Percentiles rank a stretch among this genome's conserved stretches.
phyloP scores from a whole-genome alignment of 2,797 vertebrate genomes.

The Arctocebus calabarensis region DNA sequence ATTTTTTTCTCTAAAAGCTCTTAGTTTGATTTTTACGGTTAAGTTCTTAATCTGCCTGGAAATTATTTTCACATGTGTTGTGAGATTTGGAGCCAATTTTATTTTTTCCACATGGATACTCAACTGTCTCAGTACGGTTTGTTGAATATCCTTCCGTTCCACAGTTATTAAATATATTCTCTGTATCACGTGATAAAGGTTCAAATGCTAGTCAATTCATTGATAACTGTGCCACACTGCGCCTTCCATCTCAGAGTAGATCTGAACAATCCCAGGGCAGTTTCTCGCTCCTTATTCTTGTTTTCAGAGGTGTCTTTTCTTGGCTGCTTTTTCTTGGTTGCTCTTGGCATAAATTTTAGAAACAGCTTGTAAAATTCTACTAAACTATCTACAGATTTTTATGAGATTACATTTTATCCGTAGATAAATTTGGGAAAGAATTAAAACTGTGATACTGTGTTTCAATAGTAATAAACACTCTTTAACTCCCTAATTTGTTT shows the following conservation, averaged over 20 bases:
- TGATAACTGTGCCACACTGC: no score
- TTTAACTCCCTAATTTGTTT: not conserved
- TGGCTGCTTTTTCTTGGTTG: not conserved
- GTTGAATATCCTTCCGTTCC: not conserved
- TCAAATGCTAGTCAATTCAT: not conserved
- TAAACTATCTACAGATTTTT: not conserved
- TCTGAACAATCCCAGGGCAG: not conserved
- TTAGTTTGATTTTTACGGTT: constrained; percentile 43
- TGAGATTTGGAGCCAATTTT: constrained; percentile 15
- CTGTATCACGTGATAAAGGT: not conserved
- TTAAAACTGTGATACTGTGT: not conserved
- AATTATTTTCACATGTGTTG: constrained; percentile 42
- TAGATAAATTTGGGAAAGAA: not conserved
- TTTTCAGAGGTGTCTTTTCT: not conserved
- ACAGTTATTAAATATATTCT: not conserved
- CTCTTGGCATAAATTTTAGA: not conserved
- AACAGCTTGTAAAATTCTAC: not conserved
- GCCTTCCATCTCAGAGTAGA: not conserved
- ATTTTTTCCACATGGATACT: constrained; percentile 1
- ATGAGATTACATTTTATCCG: not conserved
- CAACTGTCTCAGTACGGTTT: not conserved
- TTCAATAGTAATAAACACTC: not conserved
- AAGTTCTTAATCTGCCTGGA: constrained; percentile 32
- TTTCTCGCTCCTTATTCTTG: not conserved
- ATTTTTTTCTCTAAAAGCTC: not conserved